Conservation (phyloP, 2,888 invertebrate species). For the Temnothorax ravouxi region DNA sequence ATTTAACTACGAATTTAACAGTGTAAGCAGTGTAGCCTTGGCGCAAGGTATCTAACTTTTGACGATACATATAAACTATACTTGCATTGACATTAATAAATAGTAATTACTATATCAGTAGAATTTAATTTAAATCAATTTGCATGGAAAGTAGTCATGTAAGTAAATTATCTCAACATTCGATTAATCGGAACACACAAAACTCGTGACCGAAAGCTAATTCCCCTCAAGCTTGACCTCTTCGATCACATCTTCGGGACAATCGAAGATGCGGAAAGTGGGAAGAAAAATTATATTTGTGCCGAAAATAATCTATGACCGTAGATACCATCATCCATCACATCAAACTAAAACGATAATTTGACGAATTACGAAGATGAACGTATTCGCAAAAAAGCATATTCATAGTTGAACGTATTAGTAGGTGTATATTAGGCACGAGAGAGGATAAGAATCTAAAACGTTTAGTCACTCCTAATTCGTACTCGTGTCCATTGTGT, state of each 20-base stretch:
- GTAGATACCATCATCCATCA: neutral
- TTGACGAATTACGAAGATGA: constrained; percentile 5
- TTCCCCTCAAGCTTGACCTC: neutral
- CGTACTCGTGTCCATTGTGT: constrained; percentile 59
- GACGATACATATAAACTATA: neutral
- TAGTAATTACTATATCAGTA: neutral
- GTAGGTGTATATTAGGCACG: constrained; percentile 58
- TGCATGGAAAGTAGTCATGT: constrained; percentile 2
- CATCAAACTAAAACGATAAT: constrained; percentile 6
- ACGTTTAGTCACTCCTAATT: constrained; percentile 65
- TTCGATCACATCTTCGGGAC: neutral
- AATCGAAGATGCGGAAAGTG: constrained; percentile 11
- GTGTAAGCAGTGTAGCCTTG: too few relatives aligned
- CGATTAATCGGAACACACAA: neutral
- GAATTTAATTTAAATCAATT: constrained; percentile 3
- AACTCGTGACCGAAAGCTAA: neutral
- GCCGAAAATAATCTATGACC: constrained; percentile 29
- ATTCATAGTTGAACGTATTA: neutral
- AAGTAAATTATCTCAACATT: neutral
- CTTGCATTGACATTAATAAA: neutral
- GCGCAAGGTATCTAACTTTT: neutral
- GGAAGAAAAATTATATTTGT: constrained; percentile 19
- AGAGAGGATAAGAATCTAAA: constrained; percentile 63
- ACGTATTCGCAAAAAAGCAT: neutral
- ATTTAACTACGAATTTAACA: too few relatives aligned